Evolutionary conservation across 2,888 invertebrate species (phyloP), one percentile per base, ranked within the genome.

Genomic region (Sipunculus nudus): DNA sequence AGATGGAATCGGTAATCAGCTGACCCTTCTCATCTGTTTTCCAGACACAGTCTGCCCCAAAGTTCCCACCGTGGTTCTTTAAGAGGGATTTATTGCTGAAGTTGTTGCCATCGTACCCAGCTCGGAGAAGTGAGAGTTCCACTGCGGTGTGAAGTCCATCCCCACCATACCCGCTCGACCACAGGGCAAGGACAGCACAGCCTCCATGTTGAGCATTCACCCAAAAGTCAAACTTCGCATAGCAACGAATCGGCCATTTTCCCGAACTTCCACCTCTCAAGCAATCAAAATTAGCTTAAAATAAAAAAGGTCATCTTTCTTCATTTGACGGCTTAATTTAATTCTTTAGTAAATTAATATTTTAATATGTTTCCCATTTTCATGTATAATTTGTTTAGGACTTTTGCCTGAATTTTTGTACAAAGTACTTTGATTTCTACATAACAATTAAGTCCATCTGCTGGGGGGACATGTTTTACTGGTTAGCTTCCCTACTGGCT

Each of bases 101-200:
- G 52, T 74, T 70, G 52, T 75, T 72, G 53, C 72, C 68, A 45
- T 73, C 72, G 61, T 70, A 74, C 1, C 76, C 76, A 31, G 58
- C 61, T 2, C 71, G 58, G n/a, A 70, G 16, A 13, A 76, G 47
- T 21, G 65, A 41, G 10, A 72, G 26, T 49, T 71, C 63, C 10
- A 65, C 68, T 13, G 69, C 75, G 25, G 72, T 72, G 29, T 73
- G 68, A 21, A 63, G 53, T 1, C 71, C 74, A 26, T 68, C 59
- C 0, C 67, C 70, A 8, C 74, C 72, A 55, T 71, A 76, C 0
- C 57, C 26, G 57, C 66, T 63, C 10, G 73, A 73, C 8, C 56
- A 54, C n/a, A 71, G 61, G 8, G 65, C 40, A 5, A 76, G 57
- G 13, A 59, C 59, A 1, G 72, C 67, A 53, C 71, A 60, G 3